Base-by-base conservation (phyloP, 2,113 vertebrate species). In the Odontophorus gujanensis region DNA sequence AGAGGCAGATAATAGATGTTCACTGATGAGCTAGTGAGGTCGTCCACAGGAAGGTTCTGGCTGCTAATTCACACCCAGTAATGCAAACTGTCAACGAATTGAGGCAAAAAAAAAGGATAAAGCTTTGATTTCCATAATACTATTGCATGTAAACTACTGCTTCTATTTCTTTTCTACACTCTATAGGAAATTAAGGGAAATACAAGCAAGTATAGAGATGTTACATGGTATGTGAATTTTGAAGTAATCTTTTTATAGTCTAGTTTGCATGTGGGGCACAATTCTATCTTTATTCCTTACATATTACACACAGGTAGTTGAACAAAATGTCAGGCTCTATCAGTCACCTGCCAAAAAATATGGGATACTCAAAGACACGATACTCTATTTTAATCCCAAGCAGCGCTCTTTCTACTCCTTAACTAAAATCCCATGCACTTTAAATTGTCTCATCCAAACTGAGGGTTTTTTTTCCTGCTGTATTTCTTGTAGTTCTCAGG, bases 21-120 rank as follows among this genome's bases (percentile, higher is more conserved):
- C 65, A 43, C 25, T 71, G 74, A 38, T n/a, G 72, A 53, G 40
- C 57, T 57, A 43, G 66, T 22, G 21, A 89, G 81, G 63, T 82
- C 80, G 57, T 76, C 57, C 51, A 68, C 25, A 51, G 10, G 26
- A 76, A 42, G 45, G 65, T 34, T 87, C 19, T 67, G 90, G 85
- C 73, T 95, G 84, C 84, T 79, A 81, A 59, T 93, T 76, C 87
- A 92, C 77, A 66, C n/a, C 74, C 59, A 17, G 47, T 67, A 69
- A 76, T 7, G 36, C 38, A 81, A 85, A 45, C 45, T 47, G 59
- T 38, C 82, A 82, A 51, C 43, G 68, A 25, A 34, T 61, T 69
- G 42, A 40, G n/a, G n/a, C 32, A 50, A 62, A 77, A 34, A 34
- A 77, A 32, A 34, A 43, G 16, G 34, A 81, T 53, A 26, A 38